Evolutionary conservation across 1,140 invertebrate species (phyloP).

Genomic region (Reticulitermes speratus): DNA sequence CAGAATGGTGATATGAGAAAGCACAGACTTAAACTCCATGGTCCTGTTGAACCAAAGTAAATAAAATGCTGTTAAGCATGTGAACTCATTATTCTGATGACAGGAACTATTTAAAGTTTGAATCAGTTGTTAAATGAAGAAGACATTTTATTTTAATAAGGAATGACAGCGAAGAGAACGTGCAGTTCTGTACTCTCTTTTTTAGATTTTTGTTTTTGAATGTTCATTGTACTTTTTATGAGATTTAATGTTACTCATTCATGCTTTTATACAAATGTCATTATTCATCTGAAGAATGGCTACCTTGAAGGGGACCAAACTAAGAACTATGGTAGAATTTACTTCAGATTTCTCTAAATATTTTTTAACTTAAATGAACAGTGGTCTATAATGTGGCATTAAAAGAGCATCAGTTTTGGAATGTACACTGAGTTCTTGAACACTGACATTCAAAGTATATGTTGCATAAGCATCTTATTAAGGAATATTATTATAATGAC

Average conservation of each 20-base stretch:
- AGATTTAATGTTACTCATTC: background rate
- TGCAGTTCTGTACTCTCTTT: background rate
- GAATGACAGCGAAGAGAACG: background rate
- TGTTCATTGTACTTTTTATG: background rate
- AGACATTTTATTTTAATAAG: background rate
- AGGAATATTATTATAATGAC: too few relatives aligned
- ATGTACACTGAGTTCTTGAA: too few relatives aligned
- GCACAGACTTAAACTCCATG: constrained; percentile 24
- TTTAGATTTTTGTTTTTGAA: background rate
- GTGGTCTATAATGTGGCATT: background rate
- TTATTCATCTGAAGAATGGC: background rate
- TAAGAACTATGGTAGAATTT: background rate
- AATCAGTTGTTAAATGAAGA: too few relatives aligned
- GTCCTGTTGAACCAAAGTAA: background rate
- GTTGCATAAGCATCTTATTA: too few relatives aligned
- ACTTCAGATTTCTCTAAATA: background rate
- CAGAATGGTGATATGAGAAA: constrained; percentile 40
- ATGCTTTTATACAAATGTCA: background rate
- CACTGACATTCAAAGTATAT: too few relatives aligned
- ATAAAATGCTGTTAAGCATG: background rate
- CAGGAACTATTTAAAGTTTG: too few relatives aligned
- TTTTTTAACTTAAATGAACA: background rate
- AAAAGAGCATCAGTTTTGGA: background rate
- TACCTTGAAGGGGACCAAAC: background rate
- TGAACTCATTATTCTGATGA: too few relatives aligned